Conservation (phyloP, 53 echinoderm and acorn worm genomes). For the Crossaster papposus region DNA sequence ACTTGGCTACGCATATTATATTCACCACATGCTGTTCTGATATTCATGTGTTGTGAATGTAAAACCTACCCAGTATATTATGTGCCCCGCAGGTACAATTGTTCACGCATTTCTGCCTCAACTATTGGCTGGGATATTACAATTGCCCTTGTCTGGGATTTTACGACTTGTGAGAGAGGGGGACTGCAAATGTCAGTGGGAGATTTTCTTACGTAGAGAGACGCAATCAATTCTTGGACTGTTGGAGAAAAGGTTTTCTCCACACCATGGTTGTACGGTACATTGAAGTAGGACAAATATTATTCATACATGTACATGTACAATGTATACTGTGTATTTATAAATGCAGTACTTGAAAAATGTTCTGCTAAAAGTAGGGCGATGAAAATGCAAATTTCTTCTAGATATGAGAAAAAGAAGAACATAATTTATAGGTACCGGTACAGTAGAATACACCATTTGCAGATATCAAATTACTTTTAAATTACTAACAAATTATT, state of each 20-base stretch:
- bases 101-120: neutral
- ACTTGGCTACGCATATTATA: too few relatives aligned
- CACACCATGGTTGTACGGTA: too few relatives aligned
- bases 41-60: neutral
- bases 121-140: slow-evolving; percentile 11
- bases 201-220: neutral
- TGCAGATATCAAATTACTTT: too few relatives aligned
- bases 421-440: too few relatives aligned
- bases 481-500: too few relatives aligned
- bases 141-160: slow-evolving; percentile 8
- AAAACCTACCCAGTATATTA: neutral
- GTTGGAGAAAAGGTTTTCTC: too few relatives aligned
- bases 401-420: too few relatives aligned
- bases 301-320: neutral
- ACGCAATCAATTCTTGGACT: too few relatives aligned
- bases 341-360: too few relatives aligned
- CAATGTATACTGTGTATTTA: neutral
- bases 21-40: neutral
- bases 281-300: neutral
- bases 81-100: neutral
- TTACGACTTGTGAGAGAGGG: neutral
- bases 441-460: too few relatives aligned
- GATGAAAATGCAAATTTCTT: too few relatives aligned
- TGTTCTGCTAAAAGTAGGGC: too few relatives aligned
- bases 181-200: neutral